Percentiles rank a stretch among this genome's conserved stretches.
These are phyloP conservation scores for Rhingia rostrata DNA, from an alignment of 2,888 invertebrate species.

Conservation along the genomic window DNA sequence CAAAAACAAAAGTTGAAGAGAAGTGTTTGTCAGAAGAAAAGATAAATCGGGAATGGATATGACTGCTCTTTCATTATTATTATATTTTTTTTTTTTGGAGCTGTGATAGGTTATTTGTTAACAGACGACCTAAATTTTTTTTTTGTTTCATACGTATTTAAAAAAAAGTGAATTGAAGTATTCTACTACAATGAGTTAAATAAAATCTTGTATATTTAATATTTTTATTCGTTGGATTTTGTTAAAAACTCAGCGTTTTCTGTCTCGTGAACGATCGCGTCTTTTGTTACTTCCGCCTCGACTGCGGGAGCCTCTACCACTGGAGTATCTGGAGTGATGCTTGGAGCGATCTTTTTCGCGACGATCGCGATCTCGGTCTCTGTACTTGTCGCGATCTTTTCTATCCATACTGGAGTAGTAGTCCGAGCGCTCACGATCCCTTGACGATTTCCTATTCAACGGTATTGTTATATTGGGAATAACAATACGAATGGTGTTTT, in stretches of 20 bases:
- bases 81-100: constrained; percentile 46
- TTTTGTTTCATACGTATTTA: constrained; percentile 49
- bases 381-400: constrained; percentile 78
- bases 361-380: constrained; percentile 78
- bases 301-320: constrained; percentile 77
- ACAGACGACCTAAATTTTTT: constrained; percentile 8
- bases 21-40: not conserved
- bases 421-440: constrained; percentile 79
- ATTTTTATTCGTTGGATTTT: constrained; percentile 12
- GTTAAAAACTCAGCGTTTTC: constrained; percentile 78
- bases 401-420: constrained; percentile 77
- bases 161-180: constrained; percentile 36
- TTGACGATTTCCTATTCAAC: constrained; percentile 76
- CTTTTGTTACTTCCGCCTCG: constrained; percentile 78
- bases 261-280: constrained; percentile 80
- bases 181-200: constrained; percentile 40
- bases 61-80: constrained; percentile 10
- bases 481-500: not conserved
- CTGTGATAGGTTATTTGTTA: constrained; percentile 64
- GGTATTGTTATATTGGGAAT: not conserved
- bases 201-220: constrained; percentile 37
- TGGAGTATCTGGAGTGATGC: constrained; percentile 80
- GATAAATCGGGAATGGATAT: not conserved
- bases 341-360: constrained; percentile 76
- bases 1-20: not conserved